Evolutionary conservation across 2,888 invertebrate genomes (phyloP).

Genomic region (Protonemura montana): DNA sequence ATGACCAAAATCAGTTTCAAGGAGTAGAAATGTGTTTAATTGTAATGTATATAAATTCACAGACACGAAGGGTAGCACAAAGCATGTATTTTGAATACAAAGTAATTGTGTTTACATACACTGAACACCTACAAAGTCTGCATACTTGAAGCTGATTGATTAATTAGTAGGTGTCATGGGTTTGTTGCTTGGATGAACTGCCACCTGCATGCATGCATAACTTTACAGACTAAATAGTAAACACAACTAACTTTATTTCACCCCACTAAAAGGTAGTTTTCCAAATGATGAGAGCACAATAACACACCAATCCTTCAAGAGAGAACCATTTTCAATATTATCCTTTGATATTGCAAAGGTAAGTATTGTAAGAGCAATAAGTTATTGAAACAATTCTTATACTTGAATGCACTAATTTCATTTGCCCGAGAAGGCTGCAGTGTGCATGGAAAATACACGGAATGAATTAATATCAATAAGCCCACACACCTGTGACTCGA

Average conservation of each 20-base stretch:
- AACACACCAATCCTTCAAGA: background rate
- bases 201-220: background rate
- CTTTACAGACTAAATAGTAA: background rate
- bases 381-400: background rate
- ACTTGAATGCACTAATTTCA: background rate
- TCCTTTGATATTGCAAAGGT: background rate
- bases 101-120: slow-evolving; percentile 4
- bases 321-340: slow-evolving; percentile 1
- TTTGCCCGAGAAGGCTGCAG: background rate
- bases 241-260: background rate
- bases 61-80: background rate
- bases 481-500: background rate
- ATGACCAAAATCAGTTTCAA: background rate
- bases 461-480: background rate
- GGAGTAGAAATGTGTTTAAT: background rate
- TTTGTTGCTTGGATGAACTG: background rate
- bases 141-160: background rate
- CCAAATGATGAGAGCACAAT: background rate
- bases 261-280: background rate
- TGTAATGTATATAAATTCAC: background rate
- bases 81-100: slow-evolving; percentile 7
- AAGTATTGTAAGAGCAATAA: background rate
- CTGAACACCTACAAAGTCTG: background rate
- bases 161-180: background rate
- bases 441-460: background rate